Base-by-base conservation (phyloP, 2,113 vertebrate genomes). In the Ochotona curzoniae region DNA sequence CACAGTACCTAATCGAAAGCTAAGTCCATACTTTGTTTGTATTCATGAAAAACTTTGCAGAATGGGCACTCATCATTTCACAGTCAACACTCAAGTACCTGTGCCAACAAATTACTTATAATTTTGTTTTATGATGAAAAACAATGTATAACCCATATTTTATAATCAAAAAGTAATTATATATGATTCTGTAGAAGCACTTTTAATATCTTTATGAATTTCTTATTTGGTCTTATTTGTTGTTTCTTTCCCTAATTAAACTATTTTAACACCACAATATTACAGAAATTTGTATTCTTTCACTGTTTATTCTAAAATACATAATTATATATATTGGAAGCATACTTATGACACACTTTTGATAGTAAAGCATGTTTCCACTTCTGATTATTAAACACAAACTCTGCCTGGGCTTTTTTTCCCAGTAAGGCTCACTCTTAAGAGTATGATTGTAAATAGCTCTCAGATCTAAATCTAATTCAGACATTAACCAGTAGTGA, bases 181-280 rank as follows among this genome's bases (percentile, higher is more conserved):
- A 0, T 75, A 85, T 61, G 14, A 70, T 54, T 79, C 0, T 35
- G 57, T 81, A 78, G 17, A 74, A 92, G 28, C 7, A 63, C 54
- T 90, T 89, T 64, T 89, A 91, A 93, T 84, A 5, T 26, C 17
- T 76, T 87, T 57, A 10, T 69, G 28, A 38, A 93, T 85, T 74
- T 67, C n/a, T 86, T 44, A 89, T 83, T 26, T 76, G 4, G 26
- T 69, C 83, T 63, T 74, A 54, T 2, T 83, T 86, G 54, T 61
- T 73, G 5, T 54, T 20, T 81, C 23, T 85, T 13, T 35, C 81
- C 83, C 38, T 74, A 89, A 91, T 91, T 30, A 83, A 91, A 54
- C 1, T 54, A 5, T 61, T 80, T 69, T 61, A 84, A 73, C 4
- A 38, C 8, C 17, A 79, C n/a, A 85, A 66, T 64, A 7, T 25